Evolutionary conservation across 2,797 vertebrate genomes (phyloP), one percentile per base, ranked within the genome.

Genomic region (Hoplostethus atlanticus): DNA sequence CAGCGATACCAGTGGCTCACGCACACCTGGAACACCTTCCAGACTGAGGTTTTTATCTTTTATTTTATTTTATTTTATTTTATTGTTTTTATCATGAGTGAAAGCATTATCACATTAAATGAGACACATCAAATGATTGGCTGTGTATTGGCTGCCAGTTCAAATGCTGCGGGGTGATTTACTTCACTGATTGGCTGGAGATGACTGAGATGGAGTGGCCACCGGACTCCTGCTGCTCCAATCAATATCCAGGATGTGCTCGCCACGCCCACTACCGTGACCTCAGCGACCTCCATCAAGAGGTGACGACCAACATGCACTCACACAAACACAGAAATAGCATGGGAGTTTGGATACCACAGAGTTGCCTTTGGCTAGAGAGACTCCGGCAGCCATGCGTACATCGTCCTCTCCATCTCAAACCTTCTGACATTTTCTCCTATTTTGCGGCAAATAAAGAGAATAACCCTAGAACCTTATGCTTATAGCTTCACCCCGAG

Each of bases 131-230:
- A 9, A 21, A 53, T n/a, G 21, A 53, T 8, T 36, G 40, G 3
- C 12, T 72, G 56, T 77, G 59, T 60, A 47, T 51, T 28, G 55
- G 47, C 17, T 34, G 1, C 42, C 92, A 99, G 98, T 98, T 99
- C 89, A 94, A 98, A 79, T 99, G 98, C 89, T 99, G 98, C 21
- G 98, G 98, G 5, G 98, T 99, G 59, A 97, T 98, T 70, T 99
- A 99, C 93, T 98, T 99, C 93, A 99, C 98, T 2, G 98, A 99
- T 86, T 99, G 98, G 97, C 87, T 99, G 89, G 98, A 99, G 94
- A 97, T 98, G 97, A 98, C 97, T 0, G 97, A 98, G 89, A 95
- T 99, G 97, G 98, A 99, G 85, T 98, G 97, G 97, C 98, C 98
- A 0, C 98, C 98, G 5, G 98, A 99, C 90, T 99, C 98, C 70